phyloP scores from a whole-genome alignment of 2,113 vertebrate genomes.

The Microcebus lehilahytsara region DNA sequence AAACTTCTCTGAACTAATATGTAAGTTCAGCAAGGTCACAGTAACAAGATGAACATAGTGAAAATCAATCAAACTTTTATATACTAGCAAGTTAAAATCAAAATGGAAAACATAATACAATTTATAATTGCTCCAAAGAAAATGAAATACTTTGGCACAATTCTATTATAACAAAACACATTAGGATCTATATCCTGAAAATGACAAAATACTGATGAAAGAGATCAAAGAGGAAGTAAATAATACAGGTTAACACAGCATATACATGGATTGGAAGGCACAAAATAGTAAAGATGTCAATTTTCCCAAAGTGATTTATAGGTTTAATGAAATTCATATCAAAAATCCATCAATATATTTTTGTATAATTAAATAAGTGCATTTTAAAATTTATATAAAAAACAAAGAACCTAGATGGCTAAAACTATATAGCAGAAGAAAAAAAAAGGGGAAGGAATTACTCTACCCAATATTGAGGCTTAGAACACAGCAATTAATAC shows the following conservation, averaged over 20 bases:
- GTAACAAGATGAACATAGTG: not conserved
- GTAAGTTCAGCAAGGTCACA: not conserved
- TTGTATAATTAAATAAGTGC: not conserved
- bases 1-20: not conserved
- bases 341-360: not conserved
- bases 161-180: not conserved
- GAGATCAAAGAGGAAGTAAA: not conserved
- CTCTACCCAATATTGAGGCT: not conserved
- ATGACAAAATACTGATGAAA: not conserved
- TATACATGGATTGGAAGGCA: not conserved
- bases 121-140: not conserved
- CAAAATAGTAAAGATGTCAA: not conserved
- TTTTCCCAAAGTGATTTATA: not conserved
- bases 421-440: not conserved
- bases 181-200: not conserved
- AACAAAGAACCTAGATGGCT: not conserved
- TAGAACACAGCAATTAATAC: not conserved
- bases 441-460: not conserved
- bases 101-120: not conserved
- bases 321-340: not conserved
- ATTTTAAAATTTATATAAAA: not conserved
- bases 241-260: not conserved
- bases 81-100: not conserved
- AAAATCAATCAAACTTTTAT: not conserved
- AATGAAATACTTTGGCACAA: not conserved